Conservation (phyloP, 2,113 vertebrate species). For the Urocitellus parryii region DNA sequence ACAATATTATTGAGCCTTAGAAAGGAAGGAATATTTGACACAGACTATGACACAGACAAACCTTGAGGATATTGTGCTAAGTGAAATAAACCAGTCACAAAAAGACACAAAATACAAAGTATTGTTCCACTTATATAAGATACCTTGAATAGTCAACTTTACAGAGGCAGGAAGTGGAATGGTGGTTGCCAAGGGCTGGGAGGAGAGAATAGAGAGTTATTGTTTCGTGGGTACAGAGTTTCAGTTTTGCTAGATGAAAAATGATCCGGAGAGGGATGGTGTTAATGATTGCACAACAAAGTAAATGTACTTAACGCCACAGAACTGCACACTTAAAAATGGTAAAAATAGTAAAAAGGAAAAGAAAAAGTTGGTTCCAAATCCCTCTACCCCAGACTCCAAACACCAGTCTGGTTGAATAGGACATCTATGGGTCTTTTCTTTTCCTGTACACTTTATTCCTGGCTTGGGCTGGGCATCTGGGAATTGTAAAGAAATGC, state of each 20-base stretch:
- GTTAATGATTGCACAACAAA: not conserved
- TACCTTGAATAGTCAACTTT: not conserved
- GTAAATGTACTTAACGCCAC: not conserved
- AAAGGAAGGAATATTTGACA: not conserved
- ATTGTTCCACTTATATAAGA: not conserved
- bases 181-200: not conserved
- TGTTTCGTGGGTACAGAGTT: not conserved
- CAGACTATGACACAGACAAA: not conserved
- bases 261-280: not conserved
- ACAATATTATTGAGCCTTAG: not conserved
- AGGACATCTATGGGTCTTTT: not conserved
- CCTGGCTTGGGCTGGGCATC: not conserved
- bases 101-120: not conserved
- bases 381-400: not conserved
- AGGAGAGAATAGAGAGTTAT: not conserved
- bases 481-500: not conserved
- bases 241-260: conserved; percentile 17
- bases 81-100: not conserved
- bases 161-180: not conserved
- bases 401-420: not conserved
- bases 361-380: not conserved
- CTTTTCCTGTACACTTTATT: not conserved
- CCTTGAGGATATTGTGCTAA: not conserved
- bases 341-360: not conserved
- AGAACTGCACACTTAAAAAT: not conserved